Conservation (phyloP, 2,797 vertebrate genomes). For the Spinus olivaceus region DNA sequence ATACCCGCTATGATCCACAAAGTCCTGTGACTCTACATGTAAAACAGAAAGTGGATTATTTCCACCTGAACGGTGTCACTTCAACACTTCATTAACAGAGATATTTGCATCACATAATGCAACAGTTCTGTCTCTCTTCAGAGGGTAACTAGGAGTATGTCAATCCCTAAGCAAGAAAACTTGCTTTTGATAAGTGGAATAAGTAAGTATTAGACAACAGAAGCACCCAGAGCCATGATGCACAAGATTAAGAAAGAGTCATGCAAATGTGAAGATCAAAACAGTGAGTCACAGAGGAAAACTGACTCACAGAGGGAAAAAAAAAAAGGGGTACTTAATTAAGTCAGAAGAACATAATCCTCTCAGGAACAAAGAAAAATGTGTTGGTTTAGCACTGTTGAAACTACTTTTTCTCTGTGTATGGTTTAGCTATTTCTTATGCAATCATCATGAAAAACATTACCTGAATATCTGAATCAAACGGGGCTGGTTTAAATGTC, state of each 20-base stretch:
- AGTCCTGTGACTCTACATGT: neutral
- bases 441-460: neutral
- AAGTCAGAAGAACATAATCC: neutral
- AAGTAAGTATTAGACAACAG: neutral
- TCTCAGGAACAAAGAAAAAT: neutral
- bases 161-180: neutral
- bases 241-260: neutral
- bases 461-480: slow-evolving; percentile 81
- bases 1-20: neutral
- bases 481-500: slow-evolving; percentile 84
- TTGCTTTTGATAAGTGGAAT: neutral
- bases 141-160: neutral
- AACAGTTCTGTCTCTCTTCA: neutral
- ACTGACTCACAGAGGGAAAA: neutral
- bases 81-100: neutral
- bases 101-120: neutral
- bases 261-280: neutral
- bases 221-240: neutral
- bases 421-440: neutral
- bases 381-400: neutral
- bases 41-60: neutral
- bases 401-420: neutral
- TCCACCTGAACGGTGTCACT: neutral
- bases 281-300: slow-evolving; percentile 2
- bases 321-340: neutral